Base-by-base conservation (phyloP, 2,797 vertebrate genomes). In the Borostomias antarcticus region DNA sequence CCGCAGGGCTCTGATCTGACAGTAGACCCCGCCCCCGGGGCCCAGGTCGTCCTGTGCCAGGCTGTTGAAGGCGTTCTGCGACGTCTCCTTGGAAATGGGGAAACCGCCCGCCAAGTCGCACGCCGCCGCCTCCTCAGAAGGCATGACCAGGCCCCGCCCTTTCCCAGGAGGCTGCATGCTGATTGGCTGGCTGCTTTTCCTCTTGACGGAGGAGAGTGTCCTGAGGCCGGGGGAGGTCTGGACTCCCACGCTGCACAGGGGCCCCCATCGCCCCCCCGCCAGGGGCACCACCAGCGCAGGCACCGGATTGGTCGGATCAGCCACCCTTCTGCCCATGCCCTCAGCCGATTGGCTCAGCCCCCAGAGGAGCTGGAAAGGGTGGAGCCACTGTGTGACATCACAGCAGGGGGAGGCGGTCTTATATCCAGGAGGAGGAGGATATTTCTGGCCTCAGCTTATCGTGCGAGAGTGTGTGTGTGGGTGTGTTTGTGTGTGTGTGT, bases 221-320 rank as follows among this genome's bases (percentile, higher is more conserved):
- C 93, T 93, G 85, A 98, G 94, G 86, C 95, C 95, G 0, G 97
- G 96, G 78, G 96, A 98, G 5, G 96, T 99, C 85, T 99, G 96
- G 82, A 98, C 96, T 5, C 95, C 96, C 17, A 97, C 93, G 57
- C 92, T 96, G 88, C 89, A 94, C 81, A 94, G 78, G 0, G 87
- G 89, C 35, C 88, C 92, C 92, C 93, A 94, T 94, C 87, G 82
- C 66, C 87, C 91, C 66, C 85, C 89, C 1, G 88, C 86, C 68
- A 92, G 81, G 69, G 92, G 90, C 72, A 92, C 76, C 70, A 91
- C 92, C 73, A 94, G 85, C 2, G 89, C 88, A 74, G 92, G 92
- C 85, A 93, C 91, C 0, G 91, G 88, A 90, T 94, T 91, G 68
- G 91, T 88, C 67, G 86, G 84, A 70, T 92, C 89, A 63, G 90